Conservation (phyloP, 2,797 vertebrate genomes). For the Sebastes oblongus region DNA sequence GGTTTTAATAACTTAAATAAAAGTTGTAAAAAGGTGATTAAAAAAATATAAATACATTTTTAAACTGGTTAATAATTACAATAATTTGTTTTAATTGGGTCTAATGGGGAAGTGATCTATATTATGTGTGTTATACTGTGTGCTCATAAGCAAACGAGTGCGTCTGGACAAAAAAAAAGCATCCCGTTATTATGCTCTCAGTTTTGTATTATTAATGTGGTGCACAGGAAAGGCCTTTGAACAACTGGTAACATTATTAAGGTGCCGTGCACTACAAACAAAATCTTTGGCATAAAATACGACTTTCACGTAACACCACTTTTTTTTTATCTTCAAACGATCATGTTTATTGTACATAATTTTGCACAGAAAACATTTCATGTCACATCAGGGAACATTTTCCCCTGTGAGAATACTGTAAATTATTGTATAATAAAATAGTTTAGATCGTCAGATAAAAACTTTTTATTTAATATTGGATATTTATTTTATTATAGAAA, state of each 20-base stretch:
- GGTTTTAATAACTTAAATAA: background rate
- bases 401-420: background rate
- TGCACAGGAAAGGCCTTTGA: conserved; percentile 32
- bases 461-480: background rate
- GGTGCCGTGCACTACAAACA: conserved; percentile 26
- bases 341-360: conserved; percentile 1
- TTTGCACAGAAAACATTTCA: background rate
- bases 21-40: background rate
- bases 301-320: background rate
- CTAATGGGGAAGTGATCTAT: conserved; percentile 25
- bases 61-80: conserved; percentile 9
- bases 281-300: background rate
- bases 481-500: background rate
- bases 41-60: background rate
- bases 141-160: conserved; percentile 5
- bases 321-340: background rate
- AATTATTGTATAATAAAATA: background rate
- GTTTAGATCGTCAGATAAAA: background rate
- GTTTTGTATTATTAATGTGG: conserved; percentile 57
- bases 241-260: conserved; percentile 28
- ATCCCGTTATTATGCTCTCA: conserved; percentile 21
- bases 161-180: conserved; percentile 14
- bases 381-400: background rate
- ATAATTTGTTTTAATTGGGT: conserved; percentile 17
- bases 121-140: conserved; percentile 1